These are phyloP conservation scores for Meandrina meandrites DNA, from an alignment of 92 coral and sea anemone genomes.

Conservation along the genomic window DNA sequence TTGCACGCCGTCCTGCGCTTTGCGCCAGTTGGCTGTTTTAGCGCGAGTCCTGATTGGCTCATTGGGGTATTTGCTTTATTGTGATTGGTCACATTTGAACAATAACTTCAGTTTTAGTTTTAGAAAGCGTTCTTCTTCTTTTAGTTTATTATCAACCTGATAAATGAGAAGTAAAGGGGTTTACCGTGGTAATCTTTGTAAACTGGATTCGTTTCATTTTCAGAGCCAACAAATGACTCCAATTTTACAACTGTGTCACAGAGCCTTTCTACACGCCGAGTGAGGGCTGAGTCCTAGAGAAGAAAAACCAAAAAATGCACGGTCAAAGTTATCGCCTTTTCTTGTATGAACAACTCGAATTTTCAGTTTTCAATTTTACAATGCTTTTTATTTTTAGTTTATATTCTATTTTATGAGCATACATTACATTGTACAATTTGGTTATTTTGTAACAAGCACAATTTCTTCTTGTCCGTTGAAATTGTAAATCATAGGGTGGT, in stretches of 20 bases:
- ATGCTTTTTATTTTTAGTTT: too few species aligned
- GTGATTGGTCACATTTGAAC: neutral
- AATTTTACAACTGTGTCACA: conserved; percentile 85
- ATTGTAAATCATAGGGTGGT: too few species aligned
- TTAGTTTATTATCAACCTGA: too few species aligned
- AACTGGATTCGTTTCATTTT: conserved; percentile 91
- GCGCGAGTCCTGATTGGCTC: neutral
- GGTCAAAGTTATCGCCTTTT: too few species aligned
- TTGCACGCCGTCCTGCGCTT: neutral
- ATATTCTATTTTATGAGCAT: too few species aligned
- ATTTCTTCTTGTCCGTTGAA: too few species aligned
- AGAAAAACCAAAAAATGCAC: neutral
- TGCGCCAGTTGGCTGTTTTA: neutral
- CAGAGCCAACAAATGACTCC: conserved; percentile 92
- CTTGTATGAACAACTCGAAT: too few species aligned
- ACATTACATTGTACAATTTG: too few species aligned
- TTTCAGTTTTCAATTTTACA: neutral
- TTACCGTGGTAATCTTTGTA: conserved; percentile 93
- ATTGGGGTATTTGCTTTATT: neutral
- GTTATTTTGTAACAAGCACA: too few species aligned
- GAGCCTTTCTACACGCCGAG: conserved; percentile 83
- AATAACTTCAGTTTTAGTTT: neutral
- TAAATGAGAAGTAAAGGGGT: neutral
- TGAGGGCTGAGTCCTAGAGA: conserved; percentile 71
- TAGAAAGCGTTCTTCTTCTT: too few species aligned